Percentiles rank a stretch among this genome's conserved stretches.
Evolutionary conservation across 92 coral and sea anemone genomes (phyloP).

Genomic region (Paramuricea clavata): DNA sequence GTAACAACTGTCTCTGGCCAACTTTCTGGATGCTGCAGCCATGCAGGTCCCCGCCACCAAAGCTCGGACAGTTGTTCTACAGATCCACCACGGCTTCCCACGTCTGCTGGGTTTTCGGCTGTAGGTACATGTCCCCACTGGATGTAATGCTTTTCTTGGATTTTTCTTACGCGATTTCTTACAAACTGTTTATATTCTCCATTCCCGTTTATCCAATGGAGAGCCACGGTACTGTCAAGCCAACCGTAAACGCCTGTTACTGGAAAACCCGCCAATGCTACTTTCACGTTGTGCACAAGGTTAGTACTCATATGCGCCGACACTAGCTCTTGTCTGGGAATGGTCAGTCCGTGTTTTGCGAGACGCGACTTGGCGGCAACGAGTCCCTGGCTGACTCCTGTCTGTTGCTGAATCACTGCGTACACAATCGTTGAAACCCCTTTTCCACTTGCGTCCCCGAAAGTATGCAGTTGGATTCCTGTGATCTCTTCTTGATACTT

Average conservation of each 20-base stretch:
- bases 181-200: slow-evolving; percentile 8
- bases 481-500: neutral
- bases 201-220: slow-evolving; percentile 16
- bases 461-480: neutral
- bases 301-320: slow-evolving; percentile 22
- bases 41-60: neutral
- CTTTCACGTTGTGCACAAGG: neutral
- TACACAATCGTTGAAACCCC: neutral
- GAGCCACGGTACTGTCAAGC: slow-evolving; percentile 29
- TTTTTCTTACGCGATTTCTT: neutral
- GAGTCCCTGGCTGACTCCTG: neutral
- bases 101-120: slow-evolving; percentile 40
- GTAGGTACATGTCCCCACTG: slow-evolving; percentile 59
- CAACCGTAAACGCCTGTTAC: slow-evolving; percentile 9
- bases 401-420: neutral
- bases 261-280: neutral
- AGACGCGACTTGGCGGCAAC: no score
- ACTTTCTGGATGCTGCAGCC: slow-evolving; percentile 36
- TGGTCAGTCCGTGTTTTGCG: slow-evolving; percentile 8
- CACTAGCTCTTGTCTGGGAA: slow-evolving; percentile 16
- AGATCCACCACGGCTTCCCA: slow-evolving; percentile 56
- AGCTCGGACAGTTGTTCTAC: no score
- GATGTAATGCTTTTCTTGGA: slow-evolving; percentile 21
- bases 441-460: slow-evolving; percentile 12
- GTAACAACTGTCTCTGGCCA: neutral